Percentiles rank a stretch among this genome's conserved stretches.
Evolutionary conservation across 2,113 vertebrate genomes (phyloP).

Genomic region (Chionis minor): DNA sequence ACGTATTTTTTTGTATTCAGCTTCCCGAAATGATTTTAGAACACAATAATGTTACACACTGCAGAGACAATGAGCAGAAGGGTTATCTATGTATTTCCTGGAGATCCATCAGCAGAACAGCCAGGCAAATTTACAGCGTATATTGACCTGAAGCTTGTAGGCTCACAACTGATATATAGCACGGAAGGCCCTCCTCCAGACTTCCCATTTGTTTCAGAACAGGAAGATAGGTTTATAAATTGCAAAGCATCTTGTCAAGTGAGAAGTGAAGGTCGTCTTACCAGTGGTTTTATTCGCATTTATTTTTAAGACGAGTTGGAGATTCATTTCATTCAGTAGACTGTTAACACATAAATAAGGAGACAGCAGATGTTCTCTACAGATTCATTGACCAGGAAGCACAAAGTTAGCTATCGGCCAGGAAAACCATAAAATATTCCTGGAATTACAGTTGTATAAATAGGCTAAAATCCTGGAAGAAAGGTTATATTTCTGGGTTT

Average conservation of each 20-base stretch:
- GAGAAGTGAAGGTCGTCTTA: background rate
- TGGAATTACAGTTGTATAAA: background rate
- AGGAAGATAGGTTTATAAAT: background rate
- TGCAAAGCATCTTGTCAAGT: background rate
- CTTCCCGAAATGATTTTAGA: background rate
- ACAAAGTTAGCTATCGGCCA: background rate
- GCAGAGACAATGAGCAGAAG: background rate
- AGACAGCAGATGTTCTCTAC: background rate
- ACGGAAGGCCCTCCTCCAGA: background rate
- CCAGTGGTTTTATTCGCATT: background rate
- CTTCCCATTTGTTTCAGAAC: background rate
- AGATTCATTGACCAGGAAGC: background rate
- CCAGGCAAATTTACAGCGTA: background rate
- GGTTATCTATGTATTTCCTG: background rate
- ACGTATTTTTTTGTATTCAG: background rate
- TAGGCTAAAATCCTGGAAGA: background rate
- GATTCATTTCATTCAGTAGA: background rate
- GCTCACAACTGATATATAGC: background rate
- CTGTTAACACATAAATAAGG: background rate
- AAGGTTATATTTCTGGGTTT: background rate
- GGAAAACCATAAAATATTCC: background rate
- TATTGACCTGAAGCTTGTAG: background rate
- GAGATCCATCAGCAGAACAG: background rate
- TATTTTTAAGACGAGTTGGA: background rate
- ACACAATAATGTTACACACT: background rate